Percentiles rank a stretch among this genome's conserved stretches.
Evolutionary conservation across 2,797 vertebrate genomes (phyloP).

Genomic region (Acanthopagrus latus): DNA sequence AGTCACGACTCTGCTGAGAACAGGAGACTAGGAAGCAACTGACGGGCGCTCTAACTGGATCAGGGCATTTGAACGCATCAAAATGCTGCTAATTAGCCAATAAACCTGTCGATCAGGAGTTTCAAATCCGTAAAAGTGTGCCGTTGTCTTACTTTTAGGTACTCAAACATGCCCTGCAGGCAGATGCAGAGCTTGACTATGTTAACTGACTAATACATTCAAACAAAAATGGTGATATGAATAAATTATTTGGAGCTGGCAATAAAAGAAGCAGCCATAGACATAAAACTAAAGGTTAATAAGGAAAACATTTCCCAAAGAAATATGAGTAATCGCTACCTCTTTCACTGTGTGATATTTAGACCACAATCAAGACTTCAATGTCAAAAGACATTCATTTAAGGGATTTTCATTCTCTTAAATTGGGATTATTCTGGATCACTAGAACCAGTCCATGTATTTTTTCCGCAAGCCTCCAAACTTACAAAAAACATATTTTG

Average conservation of each 20-base stretch:
- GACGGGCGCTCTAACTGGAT: neutral
- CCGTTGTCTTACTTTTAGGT: neutral
- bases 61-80: slow-evolving; percentile 4
- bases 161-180: neutral
- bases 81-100: neutral
- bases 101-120: neutral
- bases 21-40: neutral
- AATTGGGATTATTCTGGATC: slow-evolving; percentile 8
- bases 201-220: neutral
- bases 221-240: neutral
- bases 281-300: neutral
- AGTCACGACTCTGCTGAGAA: slow-evolving; percentile 14
- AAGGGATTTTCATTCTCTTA: neutral
- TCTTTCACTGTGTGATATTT: neutral
- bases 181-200: neutral
- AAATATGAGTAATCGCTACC: neutral
- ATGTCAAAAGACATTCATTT: neutral
- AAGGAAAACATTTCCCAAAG: neutral
- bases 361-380: neutral
- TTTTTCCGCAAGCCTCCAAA: neutral
- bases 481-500: neutral
- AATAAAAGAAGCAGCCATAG: neutral
- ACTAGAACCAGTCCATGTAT: neutral
- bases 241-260: neutral
- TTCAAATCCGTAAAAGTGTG: neutral